A percentile compares a stretch with the other conserved stretches of the same genome.
phyloP scores from a whole-genome alignment of 2,113 vertebrate species.

The Mustela lutreola region DNA sequence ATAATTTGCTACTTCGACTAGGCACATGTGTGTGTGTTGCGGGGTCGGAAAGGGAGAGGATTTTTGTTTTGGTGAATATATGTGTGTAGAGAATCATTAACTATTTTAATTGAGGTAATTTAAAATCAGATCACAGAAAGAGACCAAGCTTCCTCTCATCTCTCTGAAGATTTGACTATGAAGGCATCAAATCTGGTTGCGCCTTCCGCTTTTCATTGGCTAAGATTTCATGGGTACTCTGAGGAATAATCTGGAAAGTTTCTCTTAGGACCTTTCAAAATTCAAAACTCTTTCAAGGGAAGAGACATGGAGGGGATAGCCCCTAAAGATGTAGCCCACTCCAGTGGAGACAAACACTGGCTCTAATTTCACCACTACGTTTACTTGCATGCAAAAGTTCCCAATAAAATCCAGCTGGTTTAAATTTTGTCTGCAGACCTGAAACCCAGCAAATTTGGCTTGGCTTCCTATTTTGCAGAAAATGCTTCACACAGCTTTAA shows the following conservation, averaged over 20 bases:
- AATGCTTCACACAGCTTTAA: conserved; percentile 70
- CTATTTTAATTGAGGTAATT: conserved; percentile 33
- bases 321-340: conserved; percentile 58
- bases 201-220: background rate
- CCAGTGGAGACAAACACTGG: conserved; percentile 54
- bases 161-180: conserved; percentile 39
- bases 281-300: conserved; percentile 42
- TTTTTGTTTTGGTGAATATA: background rate
- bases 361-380: conserved; percentile 70
- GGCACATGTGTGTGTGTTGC: background rate
- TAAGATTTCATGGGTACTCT: conserved; percentile 32
- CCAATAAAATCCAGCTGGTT: conserved; percentile 82
- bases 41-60: background rate
- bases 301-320: background rate
- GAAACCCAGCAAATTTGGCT: conserved; percentile 78
- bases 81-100: background rate
- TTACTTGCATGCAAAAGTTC: conserved; percentile 74
- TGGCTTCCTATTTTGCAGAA: conserved; percentile 72
- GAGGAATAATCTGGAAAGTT: conserved; percentile 41
- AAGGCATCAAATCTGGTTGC: background rate
- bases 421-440: conserved; percentile 79
- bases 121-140: conserved; percentile 2
- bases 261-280: conserved; percentile 64
- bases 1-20: background rate
- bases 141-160: background rate